Evolutionary conservation across 2,797 vertebrate genomes (phyloP), one percentile per base, ranked within the genome.

Genomic region (Danio albolineatus): DNA sequence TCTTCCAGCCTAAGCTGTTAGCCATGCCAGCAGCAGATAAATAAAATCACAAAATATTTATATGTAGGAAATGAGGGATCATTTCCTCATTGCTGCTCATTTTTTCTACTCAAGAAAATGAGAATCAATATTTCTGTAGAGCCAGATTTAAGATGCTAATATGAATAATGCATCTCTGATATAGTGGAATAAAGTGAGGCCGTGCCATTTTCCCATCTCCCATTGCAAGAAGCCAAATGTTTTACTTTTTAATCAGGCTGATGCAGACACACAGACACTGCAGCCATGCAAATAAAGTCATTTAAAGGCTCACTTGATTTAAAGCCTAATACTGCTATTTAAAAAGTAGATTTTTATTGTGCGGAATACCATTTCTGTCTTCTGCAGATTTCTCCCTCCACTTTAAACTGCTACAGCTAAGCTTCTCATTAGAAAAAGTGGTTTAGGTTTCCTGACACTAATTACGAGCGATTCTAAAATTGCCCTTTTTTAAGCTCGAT

Each of bases 31-130:
- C 36, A 60, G 10, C 36, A 46, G 9, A 59, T 14, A 59, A 49
- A 49, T 28, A 69, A 51, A 71, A 78, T 41, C n/a, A 70, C 54
- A 71, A 51, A 71, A 39, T 60, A 69, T 46, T 78, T 56, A 43
- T 56, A 43, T 8, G 19, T 28, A n/a, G 48, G 19, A 56, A 65
- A 76, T 66, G 14, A 46, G 72, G 51, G 16, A 46, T 44, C 17
- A 76, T 57, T 69, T 48, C 54, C 56, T 60, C 41, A 59, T 73
- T 44, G 39, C 57, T 73, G 39, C 13, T 59, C 51, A 21, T 56
- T 72, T 69, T 28, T 44, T 28, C 53, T 54, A 21, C n/a, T 60
- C 12, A 70, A 44, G 43, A 78, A 61, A 78, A 71, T 43, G 36
- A 61, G 36, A 41, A 57, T 56, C 51, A 66, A 48, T 46, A 77